Conservation (phyloP, 2,888 invertebrate species). For the Aporophyla nigra region DNA sequence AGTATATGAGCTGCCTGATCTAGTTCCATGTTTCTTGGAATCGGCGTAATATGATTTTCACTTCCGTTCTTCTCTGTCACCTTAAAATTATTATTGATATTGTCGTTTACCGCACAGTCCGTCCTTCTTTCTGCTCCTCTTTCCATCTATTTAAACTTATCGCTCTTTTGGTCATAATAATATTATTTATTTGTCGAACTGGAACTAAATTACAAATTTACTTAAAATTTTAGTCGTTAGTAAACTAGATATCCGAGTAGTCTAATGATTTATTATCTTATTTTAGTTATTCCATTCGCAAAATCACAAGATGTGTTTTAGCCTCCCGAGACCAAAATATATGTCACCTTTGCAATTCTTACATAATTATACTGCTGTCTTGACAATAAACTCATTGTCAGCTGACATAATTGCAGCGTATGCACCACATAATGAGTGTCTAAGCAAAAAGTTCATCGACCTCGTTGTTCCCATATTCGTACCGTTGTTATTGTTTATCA, state of each 20-base stretch:
- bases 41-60: neutral
- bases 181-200: neutral
- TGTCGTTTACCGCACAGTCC: neutral
- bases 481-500: conserved; percentile 58
- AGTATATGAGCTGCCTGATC: neutral
- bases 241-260: no score
- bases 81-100: no score
- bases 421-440: conserved; percentile 34
- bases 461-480: conserved; percentile 44
- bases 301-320: neutral
- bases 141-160: neutral
- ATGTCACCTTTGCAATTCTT: conserved; percentile 7
- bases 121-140: neutral
- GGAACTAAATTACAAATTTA: no score
- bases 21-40: neutral
- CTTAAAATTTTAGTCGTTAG: no score
- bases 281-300: neutral
- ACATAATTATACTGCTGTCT: conserved; percentile 6
- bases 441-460: conserved; percentile 54
- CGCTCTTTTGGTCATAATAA: neutral
- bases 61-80: neutral
- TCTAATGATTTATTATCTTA: neutral
- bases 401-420: conserved; percentile 45
- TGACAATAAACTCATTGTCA: conserved; percentile 55
- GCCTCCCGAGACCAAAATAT: neutral